Evolutionary conservation across 2,797 vertebrate species (phyloP).

Genomic region (Okamejei kenojei): DNA sequence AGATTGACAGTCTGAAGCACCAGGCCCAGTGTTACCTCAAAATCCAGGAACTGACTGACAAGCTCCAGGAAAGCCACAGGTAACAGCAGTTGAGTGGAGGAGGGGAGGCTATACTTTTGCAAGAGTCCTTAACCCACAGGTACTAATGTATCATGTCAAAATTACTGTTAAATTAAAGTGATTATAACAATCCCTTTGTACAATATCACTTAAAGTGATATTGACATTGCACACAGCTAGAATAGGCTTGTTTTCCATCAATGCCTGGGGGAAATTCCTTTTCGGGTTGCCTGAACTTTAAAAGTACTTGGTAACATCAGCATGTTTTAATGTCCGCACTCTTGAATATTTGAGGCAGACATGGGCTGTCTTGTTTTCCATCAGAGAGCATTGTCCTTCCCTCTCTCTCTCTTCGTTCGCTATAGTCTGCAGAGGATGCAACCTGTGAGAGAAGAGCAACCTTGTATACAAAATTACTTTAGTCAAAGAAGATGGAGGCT

Average conservation of each 20-base stretch:
- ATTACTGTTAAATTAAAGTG: not conserved
- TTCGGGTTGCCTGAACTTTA: not conserved
- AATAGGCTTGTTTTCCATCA: not conserved
- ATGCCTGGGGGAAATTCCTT: not conserved
- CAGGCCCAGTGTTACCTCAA: constrained; percentile 56
- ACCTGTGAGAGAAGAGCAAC: not conserved
- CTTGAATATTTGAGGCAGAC: too few relatives aligned
- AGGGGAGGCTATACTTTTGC: not conserved
- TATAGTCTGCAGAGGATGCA: not conserved
- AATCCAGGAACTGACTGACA: constrained; percentile 55
- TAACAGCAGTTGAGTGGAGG: constrained; percentile 39
- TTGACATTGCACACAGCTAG: not conserved
- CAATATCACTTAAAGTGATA: not conserved
- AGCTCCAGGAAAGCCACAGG: constrained; percentile 68
- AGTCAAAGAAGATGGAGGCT: too few relatives aligned
- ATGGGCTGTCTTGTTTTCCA: not conserved
- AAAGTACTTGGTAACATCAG: not conserved
- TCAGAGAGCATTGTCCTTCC: not conserved
- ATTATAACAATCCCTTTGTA: not conserved
- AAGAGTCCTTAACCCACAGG: not conserved
- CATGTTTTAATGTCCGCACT: not conserved
- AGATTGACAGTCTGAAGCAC: constrained; percentile 58
- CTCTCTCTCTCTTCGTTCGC: not conserved
- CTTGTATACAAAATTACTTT: not conserved
- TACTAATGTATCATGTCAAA: not conserved